A percentile compares a stretch with the other conserved stretches of the same genome.
Conservation (phyloP, 2,797 vertebrate genomes). For the Enteromius paludinosus region DNA sequence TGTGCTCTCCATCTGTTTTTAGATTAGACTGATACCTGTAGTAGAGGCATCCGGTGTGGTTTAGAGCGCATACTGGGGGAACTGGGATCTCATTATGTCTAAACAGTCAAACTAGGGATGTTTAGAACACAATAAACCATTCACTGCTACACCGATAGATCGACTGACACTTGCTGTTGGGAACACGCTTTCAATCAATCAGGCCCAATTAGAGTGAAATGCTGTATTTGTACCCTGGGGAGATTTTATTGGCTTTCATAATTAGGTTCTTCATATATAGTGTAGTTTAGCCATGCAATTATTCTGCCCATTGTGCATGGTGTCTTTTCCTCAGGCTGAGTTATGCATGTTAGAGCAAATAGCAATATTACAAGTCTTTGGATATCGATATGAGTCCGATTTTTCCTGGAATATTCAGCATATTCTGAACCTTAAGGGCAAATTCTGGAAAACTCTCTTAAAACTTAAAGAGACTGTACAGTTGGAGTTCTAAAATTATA, state of each 20-base stretch:
- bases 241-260: conserved; percentile 32
- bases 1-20: conserved; percentile 74
- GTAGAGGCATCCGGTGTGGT: conserved; percentile 49
- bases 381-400: neutral
- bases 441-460: conserved; percentile 50
- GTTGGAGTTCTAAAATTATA: conserved; percentile 73
- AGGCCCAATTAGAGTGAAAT: conserved; percentile 43
- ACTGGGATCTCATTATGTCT: conserved; percentile 46
- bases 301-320: neutral
- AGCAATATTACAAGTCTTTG: neutral
- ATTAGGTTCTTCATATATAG: conserved; percentile 34
- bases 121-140: conserved; percentile 36
- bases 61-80: conserved; percentile 32
- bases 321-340: conserved; percentile 2
- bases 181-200: conserved; percentile 46
- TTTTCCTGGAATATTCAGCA: neutral
- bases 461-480: conserved; percentile 59
- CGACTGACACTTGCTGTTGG: conserved; percentile 23
- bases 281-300: conserved; percentile 31
- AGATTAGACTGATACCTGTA: conserved; percentile 62
- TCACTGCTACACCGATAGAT: conserved; percentile 6
- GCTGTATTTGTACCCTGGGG: conserved; percentile 13
- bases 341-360: conserved; percentile 3
- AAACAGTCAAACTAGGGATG: conserved; percentile 29
- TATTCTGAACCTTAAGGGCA: conserved; percentile 38